Base-by-base conservation (phyloP, 2,888 invertebrate species). In the Oligia strigilis region DNA sequence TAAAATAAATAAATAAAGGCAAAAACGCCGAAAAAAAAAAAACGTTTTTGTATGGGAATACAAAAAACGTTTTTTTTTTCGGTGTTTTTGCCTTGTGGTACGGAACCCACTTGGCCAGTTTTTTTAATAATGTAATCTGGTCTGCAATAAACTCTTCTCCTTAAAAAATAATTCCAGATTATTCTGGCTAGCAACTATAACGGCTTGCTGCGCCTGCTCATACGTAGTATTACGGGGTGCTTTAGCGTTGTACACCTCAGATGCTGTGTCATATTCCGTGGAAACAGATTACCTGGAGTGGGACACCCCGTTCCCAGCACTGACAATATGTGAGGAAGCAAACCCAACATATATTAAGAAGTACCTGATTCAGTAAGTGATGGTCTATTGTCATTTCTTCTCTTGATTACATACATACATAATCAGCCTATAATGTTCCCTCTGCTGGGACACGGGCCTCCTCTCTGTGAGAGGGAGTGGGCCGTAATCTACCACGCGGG, bases 241-340 rank as follows among this genome's bases (percentile, higher is more conserved):
- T 2, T 93, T 97, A 2, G 95, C 95, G 86, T 89, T 97, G 60
- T 93, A 96, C 76, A 94, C 97, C 0, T 94, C 97, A 58, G 94
- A 94, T 46, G 96, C 96, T 2, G 96, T 97, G 0, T 97, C 97
- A 4, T 96, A 97, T 86, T 95, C 97, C 2, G 97, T 97, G 84
- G 96, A 97, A 86, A 98, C 98, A 1, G 96, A 97, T 69, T 98
- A 97, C 89, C 88, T 98, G 83, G 95, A 97, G 81, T 98, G 98
- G 97, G 97, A 97, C 85, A 98, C 98, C 0, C 97, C 97, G 2
- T 98, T 98, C 91, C 98, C 98, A 4, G 97, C 98, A 0, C 94
- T 98, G 4, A 97, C 97, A 0, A 91, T 98, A 23, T 98, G 98
- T 87, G 97, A 98, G 87, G 93, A 94, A 4, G 82, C 87, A 1